Evolutionary conservation across 2,888 invertebrate species (phyloP), one percentile per base, ranked within the genome.

Genomic region (Trichopria drosophilae): DNA sequence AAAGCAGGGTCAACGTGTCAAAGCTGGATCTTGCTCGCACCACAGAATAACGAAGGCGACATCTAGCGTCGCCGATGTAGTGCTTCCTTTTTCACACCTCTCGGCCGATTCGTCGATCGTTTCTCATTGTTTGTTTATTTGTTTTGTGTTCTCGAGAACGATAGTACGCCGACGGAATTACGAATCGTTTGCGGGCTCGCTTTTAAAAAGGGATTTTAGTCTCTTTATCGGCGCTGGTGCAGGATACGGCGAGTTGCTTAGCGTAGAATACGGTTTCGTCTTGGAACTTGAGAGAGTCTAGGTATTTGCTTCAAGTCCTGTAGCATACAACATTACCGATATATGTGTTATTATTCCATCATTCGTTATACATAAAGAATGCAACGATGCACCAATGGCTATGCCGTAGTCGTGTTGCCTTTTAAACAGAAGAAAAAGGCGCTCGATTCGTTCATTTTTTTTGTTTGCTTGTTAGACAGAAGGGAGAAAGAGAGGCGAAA

Each of bases 281-380:
- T 34, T n/a, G 32, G 45, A 23, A 45, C 49, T 49, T 24, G 47
- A 34, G 16, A 41, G 36, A 68, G 71, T 68, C 72, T 67, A 72
- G 66, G 65, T 70, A 67, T 66, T 73, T 64, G 71, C 68, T 71
- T 75, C 73, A 74, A 66, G 71, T 72, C 74, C 74, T 74, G 74
- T 65, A 73, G 74, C 71, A 74, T 66, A 74, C 61, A 73, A 71
- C 62, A 54, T 57, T 58, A 68, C 59, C 62, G 60, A 64, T 60
- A 60, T 60, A 64, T 65, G n/a, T 63, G 63, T 59, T 68, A 63
- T 67, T 41, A 64, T 54, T 65, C 62, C 59, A 59, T 62, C 55
- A 53, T 47, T 51, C 58, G 51, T 55, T 57, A 37, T 32, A 35
- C 20, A 47, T 36, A 37, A 36, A 28, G 31, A 32, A 12, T 57